Evolutionary conservation across 1,140 invertebrate species (phyloP).

Genomic region (Pissodes strobi): DNA sequence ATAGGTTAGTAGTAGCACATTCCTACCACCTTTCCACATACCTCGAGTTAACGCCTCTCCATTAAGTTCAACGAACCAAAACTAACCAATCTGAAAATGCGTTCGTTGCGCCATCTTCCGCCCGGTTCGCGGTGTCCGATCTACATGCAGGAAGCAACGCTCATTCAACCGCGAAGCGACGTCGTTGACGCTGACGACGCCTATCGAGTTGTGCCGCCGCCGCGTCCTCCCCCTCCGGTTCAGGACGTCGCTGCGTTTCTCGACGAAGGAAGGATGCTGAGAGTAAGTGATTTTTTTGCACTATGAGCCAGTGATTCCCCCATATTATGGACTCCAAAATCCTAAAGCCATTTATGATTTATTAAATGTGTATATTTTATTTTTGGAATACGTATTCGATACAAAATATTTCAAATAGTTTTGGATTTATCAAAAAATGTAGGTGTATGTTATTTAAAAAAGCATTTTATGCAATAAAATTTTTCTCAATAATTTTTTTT

Average conservation of each 20-base stretch:
- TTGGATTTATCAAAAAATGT: no score
- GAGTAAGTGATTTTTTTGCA: no score
- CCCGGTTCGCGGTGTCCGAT: conserved; percentile 46
- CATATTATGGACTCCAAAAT: no score
- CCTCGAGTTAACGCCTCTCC: neutral
- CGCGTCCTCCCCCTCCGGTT: conserved; percentile 42
- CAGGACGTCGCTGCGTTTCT: neutral
- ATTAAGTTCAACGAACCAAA: neutral
- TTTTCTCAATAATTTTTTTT: no score
- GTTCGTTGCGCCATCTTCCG: conserved; percentile 30
- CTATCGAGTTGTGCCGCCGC: conserved; percentile 36
- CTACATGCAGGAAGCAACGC: conserved; percentile 40
- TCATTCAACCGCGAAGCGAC: conserved; percentile 38
- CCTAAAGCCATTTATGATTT: no score
- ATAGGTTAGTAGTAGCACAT: neutral
- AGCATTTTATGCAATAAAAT: no score
- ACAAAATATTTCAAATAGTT: no score
- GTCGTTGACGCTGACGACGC: conserved; percentile 29
- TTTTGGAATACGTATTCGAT: no score
- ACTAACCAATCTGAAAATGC: neutral
- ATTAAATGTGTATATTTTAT: no score
- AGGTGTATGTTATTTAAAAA: no score
- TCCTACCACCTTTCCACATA: no score
- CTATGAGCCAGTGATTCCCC: no score
- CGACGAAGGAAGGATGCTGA: conserved; percentile 38